Base-by-base conservation (phyloP, 2,113 vertebrate genomes). In the Carassius auratus region DNA sequence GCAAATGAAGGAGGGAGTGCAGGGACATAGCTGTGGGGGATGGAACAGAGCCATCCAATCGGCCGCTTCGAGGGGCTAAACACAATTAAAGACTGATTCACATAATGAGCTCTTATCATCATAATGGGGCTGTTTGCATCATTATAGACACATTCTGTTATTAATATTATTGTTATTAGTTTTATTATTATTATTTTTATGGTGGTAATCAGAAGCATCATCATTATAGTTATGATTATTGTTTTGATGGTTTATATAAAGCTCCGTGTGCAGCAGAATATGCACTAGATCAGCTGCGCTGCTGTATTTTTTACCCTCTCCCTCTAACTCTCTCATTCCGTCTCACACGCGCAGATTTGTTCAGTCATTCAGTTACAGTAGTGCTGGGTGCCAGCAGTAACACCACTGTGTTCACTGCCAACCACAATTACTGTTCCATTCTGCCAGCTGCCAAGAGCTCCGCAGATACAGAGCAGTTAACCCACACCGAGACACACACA, bases 401-500 rank as follows among this genome's bases (percentile, higher is more conserved):
- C 88, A 86, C 88, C 88, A 89, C 88, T 87, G 88, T 87, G 89
- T 83, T 86, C 61, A 61, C 90, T 92, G 93, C 91, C 93, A 92
- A 89, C 88, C 91, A 91, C 90, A 91, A 91, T 93, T 89, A 93
- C 90, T 91, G 88, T 91, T 87, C 91, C 85, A 77, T 81, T 81
- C 83, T 87, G 83, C 85, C 88, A 89, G 85, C 88, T 89, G 88
- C 69, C 83, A 78, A 87, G 84, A 85, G 83, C 83, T 85, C 84
- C 90, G 90, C 90, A 90, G 91, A 86, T 85, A 10, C 85, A 59
- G 57, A 85, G 75, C 74, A 71, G 84, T 90, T 88, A 89, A 89
- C 87, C 85, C 55, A 14, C 83, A 87, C 88, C 17, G 68, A 80
- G 55, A 85, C 79, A 77, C 71, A 73, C 80, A 84, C 85, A 77